Base-by-base conservation (phyloP, 2,888 invertebrate genomes). In the Microctonus brassicae region DNA sequence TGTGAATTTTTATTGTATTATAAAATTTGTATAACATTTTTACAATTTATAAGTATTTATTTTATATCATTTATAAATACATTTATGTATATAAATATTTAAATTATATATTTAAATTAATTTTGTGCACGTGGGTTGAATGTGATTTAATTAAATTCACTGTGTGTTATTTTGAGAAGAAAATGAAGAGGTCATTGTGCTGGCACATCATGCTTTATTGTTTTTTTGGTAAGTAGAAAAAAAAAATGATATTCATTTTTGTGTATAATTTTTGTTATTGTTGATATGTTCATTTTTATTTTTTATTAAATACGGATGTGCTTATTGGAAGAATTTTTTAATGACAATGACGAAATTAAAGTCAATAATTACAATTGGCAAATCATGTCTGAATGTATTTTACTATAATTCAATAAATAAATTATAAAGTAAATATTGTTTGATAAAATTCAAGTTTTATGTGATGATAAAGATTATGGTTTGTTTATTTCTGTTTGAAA, bases 221-320 rank as follows among this genome's bases (percentile, higher is more conserved):
- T 60, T 53, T 75, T 52, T 52, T 76, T 9, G 77, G 78, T 78
- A 42, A 78, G 78, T 76, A 29, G 11, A 53, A 4, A 60, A 53
- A 4, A 60, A 58, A 29, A 58, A 58, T 29, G n/a, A 26, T 33
- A 58, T 29, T 29, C 29, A 29, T 13, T 9, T 55, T 20, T 55
- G 6, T n/a, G n/a, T n/a, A n/a, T n/a, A n/a, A n/a, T n/a, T n/a
- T n/a, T n/a, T n/a, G n/a, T n/a, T n/a, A n/a, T 24, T 24, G 10
- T 20, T 24, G 11, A 22, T 34, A 20, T 39, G 11, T 39, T 33
- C n/a, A 2, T 62, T 39, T 62, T 42, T 10, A 11, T 52, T 9
- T 9, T 13, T 42, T 39, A 7, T n/a, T 39, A 24, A 62, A 42
- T 42, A 42, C 13, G 4, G 22, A 13, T 13, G 24, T 52, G 17